Percentiles rank a stretch among this genome's conserved stretches.
Evolutionary conservation across 2,797 vertebrate genomes (phyloP).

Genomic region (Eospalax fontanierii): DNA sequence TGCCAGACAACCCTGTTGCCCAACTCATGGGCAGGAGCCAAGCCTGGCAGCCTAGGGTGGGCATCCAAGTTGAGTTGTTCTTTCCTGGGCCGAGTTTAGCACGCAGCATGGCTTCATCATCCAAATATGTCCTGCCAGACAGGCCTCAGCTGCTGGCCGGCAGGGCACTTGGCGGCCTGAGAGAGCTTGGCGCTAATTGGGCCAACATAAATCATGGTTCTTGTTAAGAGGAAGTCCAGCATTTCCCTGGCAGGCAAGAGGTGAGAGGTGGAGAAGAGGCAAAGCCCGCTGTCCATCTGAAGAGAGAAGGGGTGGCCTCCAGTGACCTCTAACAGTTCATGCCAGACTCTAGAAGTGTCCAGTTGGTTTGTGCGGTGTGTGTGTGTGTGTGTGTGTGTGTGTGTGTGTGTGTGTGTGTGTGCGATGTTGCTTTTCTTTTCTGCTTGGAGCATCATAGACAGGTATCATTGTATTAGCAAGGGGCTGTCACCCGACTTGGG

Average conservation of each 20-base stretch:
- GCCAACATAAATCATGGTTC: conserved; percentile 73
- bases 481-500: neutral
- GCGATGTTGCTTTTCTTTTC: neutral
- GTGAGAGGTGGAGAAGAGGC: conserved; percentile 55
- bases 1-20: conserved; percentile 78
- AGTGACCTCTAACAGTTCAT: neutral
- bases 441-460: neutral
- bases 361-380: neutral
- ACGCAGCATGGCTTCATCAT: conserved; percentile 87
- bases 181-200: conserved; percentile 76
- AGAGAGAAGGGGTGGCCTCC: neutral
- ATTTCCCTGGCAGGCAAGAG: conserved; percentile 55
- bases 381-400: neutral
- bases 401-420: neutral
- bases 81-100: conserved; percentile 74
- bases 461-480: neutral
- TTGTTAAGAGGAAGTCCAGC: conserved; percentile 79
- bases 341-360: neutral
- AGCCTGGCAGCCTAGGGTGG: conserved; percentile 81
- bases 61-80: conserved; percentile 78
- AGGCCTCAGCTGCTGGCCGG: conserved; percentile 87
- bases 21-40: conserved; percentile 68
- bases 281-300: neutral
- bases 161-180: conserved; percentile 73
- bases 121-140: conserved; percentile 90